A percentile compares a stretch with the other conserved stretches of the same genome.
Conservation (phyloP, 1,140 invertebrate genomes). For the Adelges cooleyi region DNA sequence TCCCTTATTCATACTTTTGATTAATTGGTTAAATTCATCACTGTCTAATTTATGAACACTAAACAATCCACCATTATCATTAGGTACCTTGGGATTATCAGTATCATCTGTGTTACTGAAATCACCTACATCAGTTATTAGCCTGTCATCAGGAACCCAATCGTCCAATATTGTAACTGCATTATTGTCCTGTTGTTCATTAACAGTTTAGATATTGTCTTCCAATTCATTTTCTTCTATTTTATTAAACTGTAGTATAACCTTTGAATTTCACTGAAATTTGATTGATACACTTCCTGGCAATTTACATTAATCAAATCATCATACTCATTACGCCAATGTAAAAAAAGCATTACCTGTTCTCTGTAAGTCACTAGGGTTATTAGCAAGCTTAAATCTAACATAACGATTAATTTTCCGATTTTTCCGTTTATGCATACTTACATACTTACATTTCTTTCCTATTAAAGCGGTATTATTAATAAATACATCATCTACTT, state of each 20-base stretch:
- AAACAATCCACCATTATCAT: not conserved
- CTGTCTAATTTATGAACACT: too few species aligned
- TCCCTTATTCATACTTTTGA: not conserved
- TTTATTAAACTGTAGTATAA: not conserved
- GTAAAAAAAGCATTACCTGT: not conserved
- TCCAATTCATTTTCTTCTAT: not conserved
- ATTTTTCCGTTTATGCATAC: not conserved
- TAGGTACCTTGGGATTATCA: not conserved
- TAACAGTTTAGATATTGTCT: too few species aligned
- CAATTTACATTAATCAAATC: not conserved
- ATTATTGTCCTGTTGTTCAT: too few species aligned
- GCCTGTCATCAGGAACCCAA: not conserved
- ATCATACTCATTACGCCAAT: not conserved
- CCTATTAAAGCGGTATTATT: too few species aligned
- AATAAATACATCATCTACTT: too few species aligned
- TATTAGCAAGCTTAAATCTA: not conserved
- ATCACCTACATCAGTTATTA: not conserved
- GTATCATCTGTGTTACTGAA: not conserved
- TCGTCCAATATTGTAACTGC: not conserved
- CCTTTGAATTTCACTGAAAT: not conserved
- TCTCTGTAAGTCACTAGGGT: not conserved
- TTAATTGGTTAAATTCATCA: not conserved
- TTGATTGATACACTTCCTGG: not conserved
- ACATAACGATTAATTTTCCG: not conserved
- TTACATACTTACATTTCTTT: too few species aligned